Percentiles rank a stretch among this genome's conserved stretches.
phyloP scores from a whole-genome alignment of 2,797 vertebrate genomes.

The Gallinago stenura region DNA sequence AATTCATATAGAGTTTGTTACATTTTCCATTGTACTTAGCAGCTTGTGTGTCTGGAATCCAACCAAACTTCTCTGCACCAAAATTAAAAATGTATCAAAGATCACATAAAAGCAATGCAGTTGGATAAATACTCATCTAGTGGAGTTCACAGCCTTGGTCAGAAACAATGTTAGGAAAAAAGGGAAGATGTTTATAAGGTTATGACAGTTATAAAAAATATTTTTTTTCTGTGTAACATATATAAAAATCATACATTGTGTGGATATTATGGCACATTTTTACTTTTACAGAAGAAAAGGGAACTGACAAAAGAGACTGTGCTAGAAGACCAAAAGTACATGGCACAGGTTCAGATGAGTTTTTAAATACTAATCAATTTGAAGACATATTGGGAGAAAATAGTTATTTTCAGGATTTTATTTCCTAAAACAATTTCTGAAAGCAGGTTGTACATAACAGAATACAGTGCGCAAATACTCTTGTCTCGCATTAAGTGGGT shows the following conservation, averaged over 20 bases:
- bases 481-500: background rate
- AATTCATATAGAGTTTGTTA: background rate
- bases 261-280: background rate
- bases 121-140: background rate
- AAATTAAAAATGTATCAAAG: background rate
- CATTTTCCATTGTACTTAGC: background rate
- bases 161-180: background rate
- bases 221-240: background rate
- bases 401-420: background rate
- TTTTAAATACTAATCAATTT: background rate
- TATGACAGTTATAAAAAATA: background rate
- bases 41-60: background rate
- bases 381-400: background rate
- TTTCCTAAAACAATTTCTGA: background rate
- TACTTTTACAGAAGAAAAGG: background rate
- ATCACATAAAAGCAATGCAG: background rate
- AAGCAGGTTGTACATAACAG: background rate
- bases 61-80: background rate
- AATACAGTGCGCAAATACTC: background rate
- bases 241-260: background rate
- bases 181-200: background rate
- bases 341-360: background rate
- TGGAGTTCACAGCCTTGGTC: background rate
- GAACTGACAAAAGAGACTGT: background rate
- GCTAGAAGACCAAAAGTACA: background rate